Conservation (phyloP, 2,113 vertebrate genomes). For the Hirundichthys speculiger region DNA sequence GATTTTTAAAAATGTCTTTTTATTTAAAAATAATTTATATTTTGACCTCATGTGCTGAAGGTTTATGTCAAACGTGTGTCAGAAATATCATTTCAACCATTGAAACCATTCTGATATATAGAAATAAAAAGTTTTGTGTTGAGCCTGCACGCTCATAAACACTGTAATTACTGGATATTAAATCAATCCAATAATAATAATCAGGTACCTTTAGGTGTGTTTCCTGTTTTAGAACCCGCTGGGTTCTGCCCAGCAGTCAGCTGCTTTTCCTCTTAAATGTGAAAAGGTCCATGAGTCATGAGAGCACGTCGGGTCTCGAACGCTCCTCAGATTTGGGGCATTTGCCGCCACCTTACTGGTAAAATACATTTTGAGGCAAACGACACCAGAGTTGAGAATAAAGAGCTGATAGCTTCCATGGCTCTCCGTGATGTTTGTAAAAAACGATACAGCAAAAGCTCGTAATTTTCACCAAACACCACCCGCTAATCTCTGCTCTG, state of each 20-base stretch:
- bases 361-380: slow-evolving; percentile 1
- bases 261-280: slow-evolving; percentile 49
- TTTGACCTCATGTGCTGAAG: too few species aligned
- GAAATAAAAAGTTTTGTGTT: too few species aligned
- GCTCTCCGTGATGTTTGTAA: neutral
- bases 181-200: too few species aligned
- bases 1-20: too few species aligned
- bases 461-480: slow-evolving; percentile 7
- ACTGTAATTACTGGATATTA: too few species aligned
- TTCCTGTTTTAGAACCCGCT: neutral
- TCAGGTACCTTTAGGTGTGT: too few species aligned
- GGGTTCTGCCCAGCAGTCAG: slow-evolving; percentile 14
- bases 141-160: too few species aligned
- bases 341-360: neutral
- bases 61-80: too few species aligned
- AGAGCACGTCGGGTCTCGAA: too few species aligned
- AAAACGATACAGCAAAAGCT: slow-evolving; percentile 2
- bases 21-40: too few species aligned
- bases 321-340: neutral
- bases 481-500: slow-evolving; percentile 21
- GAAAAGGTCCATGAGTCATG: slow-evolving; percentile 40
- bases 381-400: neutral
- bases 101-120: too few species aligned
- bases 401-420: neutral
- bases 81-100: too few species aligned